A percentile compares a stretch with the other conserved stretches of the same genome.
Conservation (phyloP, 2,888 invertebrate species). For the Calephelis perditalis region DNA sequence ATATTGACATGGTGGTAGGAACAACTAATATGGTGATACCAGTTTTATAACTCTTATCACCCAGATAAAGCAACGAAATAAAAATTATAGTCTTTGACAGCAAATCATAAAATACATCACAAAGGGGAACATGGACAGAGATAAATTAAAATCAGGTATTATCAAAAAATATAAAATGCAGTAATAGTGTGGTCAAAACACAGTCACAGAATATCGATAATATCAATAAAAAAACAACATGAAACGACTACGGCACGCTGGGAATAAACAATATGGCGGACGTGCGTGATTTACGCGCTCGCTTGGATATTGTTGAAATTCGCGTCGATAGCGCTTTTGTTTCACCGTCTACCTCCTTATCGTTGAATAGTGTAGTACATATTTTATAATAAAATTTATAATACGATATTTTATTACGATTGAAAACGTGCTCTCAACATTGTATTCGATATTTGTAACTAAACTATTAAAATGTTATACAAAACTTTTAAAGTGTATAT, state of each 20-base stretch:
- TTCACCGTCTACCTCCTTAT: conserved; percentile 61
- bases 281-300: conserved; percentile 59
- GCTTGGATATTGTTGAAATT: conserved; percentile 62
- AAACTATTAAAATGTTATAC: not conserved
- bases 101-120: no score
- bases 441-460: conserved; percentile 14
- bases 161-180: conserved; percentile 29
- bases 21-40: no score
- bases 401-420: conserved; percentile 8
- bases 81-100: no score
- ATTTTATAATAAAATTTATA: conserved; percentile 12
- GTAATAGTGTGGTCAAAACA: conserved; percentile 31
- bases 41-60: no score
- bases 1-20: no score
- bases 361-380: conserved; percentile 38
- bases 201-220: conserved; percentile 43
- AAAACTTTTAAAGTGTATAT: no score
- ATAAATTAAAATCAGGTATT: no score
- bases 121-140: no score
- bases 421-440: conserved; percentile 3
- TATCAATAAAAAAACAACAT: conserved; percentile 46
- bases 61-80: no score
- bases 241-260: conserved; percentile 38
- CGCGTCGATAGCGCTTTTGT: conserved; percentile 68
- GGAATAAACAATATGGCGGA: conserved; percentile 60